Evolutionary conservation across 2,797 vertebrate genomes (phyloP), one percentile per base, ranked within the genome.

Genomic region (Megalops cyprinoides): DNA sequence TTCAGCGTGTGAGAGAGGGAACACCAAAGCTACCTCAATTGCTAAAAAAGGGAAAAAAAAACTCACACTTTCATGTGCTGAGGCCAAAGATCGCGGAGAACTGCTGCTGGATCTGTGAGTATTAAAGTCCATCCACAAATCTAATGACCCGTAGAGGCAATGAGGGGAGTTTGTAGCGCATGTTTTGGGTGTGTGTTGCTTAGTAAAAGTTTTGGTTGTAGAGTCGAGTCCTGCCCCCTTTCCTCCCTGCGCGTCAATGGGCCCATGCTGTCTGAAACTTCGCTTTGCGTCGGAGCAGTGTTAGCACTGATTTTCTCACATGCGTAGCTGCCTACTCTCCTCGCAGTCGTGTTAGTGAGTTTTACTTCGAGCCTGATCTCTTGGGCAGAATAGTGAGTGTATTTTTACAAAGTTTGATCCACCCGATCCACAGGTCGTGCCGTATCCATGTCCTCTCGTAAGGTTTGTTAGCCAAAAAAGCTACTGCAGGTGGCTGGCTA

Each of bases 51-150:
- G 89, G 31, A 31, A 81, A 90, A 87, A 90, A 81, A 84, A 71
- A 73, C 34, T 39, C 42, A 75, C 14, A 77, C 73, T 87, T 91
- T 89, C 89, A 92, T 91, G 89, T 82, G 83, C 67, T 87, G 85
- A 91, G 92, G 91, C 90, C 92, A 93, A 94, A 94, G 93, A 91
- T 88, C 93, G 83, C 28, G 84, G 80, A 81, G 56, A 77, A 6
- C 75, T 84, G 74, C 73, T 1, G 84, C 73, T 1, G 84, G 81
- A 87, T 83, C 87, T 86, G 94, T 95, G 90, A 95, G 95, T 94
- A 91, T 55, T 0, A 60, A 74, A 74, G 56, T 34, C 56, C n/a
- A 65, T 15, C 15, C 31, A 15, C 76, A 51, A 82, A 71, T 58
- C 83, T 51, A 81, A 65, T 86, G 79, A 84, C 77, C 71, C 49